Evolutionary conservation across 2,888 invertebrate species (phyloP).

Genomic region (Parasteatoda lunata): DNA sequence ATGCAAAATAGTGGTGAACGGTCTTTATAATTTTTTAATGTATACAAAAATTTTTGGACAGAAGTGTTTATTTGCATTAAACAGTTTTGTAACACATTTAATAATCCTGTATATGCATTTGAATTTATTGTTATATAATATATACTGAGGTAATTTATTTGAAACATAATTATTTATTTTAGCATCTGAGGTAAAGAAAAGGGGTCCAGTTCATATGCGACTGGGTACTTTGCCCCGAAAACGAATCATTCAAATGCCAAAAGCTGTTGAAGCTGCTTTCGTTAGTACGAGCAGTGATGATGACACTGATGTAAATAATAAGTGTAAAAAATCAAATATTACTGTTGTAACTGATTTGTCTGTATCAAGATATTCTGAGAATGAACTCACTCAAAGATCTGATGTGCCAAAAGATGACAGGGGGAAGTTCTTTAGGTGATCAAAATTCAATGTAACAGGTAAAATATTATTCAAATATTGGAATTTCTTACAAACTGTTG

Average conservation of each 20-base stretch:
- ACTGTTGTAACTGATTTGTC: conserved; percentile 40
- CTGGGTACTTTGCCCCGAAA: conserved; percentile 51
- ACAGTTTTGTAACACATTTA: not conserved
- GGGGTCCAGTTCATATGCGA: conserved; percentile 62
- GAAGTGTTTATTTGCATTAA: not conserved
- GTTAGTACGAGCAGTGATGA: conserved; percentile 51
- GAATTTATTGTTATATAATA: too few species aligned
- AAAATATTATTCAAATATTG: conserved; percentile 50
- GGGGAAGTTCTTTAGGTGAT: conserved; percentile 45
- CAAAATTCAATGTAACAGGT: conserved; percentile 48
- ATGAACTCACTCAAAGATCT: conserved; percentile 8
- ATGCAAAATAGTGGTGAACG: too few species aligned
- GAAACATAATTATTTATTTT: not conserved
- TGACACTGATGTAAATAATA: conserved; percentile 35
- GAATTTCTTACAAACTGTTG: not conserved
- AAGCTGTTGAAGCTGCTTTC: conserved; percentile 59
- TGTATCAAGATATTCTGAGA: conserved; percentile 17
- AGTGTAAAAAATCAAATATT: conserved; percentile 53
- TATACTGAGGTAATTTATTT: not conserved
- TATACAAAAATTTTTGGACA: not conserved
- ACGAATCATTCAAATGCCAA: conserved; percentile 49
- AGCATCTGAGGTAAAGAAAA: conserved; percentile 30
- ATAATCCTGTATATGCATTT: not conserved
- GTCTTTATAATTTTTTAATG: not conserved
- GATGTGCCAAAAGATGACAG: conserved; percentile 13